Conservation (phyloP, 2,113 vertebrate genomes). For the Coptodon rendalli region DNA sequence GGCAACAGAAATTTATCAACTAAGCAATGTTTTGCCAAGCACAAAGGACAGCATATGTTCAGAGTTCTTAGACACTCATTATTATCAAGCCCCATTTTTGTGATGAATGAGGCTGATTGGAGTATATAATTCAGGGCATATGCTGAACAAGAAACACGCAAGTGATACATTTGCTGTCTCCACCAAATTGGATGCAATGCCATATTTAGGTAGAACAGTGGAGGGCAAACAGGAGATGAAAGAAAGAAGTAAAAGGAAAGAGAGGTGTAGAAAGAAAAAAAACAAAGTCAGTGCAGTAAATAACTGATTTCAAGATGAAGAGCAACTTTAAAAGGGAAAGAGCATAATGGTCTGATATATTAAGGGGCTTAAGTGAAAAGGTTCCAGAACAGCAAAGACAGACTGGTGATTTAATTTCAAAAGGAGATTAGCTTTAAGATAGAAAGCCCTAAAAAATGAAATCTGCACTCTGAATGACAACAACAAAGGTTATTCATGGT, state of each 20-base stretch:
- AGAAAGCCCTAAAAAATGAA: neutral
- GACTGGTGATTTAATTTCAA: neutral
- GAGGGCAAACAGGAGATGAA: neutral
- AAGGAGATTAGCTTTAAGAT: neutral
- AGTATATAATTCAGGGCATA: neutral
- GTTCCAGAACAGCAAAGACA: neutral
- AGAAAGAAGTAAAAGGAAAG: neutral
- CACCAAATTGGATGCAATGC: neutral
- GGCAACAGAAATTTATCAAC: neutral
- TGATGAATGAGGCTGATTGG: neutral
- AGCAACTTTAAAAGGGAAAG: neutral
- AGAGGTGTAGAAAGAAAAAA: neutral
- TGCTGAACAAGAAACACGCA: neutral
- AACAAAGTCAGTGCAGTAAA: neutral
- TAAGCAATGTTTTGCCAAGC: neutral
- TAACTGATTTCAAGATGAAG: neutral
- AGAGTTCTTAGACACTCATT: neutral
- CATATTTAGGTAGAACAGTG: slow-evolving; percentile 1
- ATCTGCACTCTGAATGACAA: neutral
- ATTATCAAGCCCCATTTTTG: neutral
- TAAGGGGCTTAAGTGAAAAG: neutral
- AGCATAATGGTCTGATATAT: neutral
- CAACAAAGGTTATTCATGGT: slow-evolving; percentile 31
- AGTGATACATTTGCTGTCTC: neutral
- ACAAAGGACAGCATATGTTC: neutral